Conservation (phyloP, 1,140 invertebrate genomes). For the Pinna nobilis region DNA sequence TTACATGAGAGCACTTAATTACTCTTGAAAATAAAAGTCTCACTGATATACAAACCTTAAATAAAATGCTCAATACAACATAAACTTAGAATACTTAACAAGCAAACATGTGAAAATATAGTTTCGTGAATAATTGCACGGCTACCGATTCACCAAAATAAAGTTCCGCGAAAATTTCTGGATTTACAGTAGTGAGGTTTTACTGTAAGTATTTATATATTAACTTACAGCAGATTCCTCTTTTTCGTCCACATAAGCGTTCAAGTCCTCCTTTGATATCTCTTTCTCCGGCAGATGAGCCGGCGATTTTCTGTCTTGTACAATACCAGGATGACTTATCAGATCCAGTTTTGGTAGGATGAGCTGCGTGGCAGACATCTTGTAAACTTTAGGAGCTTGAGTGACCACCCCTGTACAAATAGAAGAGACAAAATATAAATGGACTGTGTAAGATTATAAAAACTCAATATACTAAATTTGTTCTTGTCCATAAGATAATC, state of each 20-base stretch:
- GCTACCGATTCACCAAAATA: no score
- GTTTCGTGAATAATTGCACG: no score
- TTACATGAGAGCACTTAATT: no score
- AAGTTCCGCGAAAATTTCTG: no score
- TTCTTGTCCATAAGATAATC: background rate
- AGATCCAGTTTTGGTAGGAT: constrained; percentile 30
- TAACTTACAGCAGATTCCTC: background rate
- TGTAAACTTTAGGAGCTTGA: constrained; percentile 23
- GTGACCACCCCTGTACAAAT: constrained; percentile 30
- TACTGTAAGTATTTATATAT: constrained; percentile 1
- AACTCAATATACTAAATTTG: background rate
- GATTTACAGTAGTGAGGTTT: no score
- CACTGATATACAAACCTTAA: background rate
- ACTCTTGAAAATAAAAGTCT: background rate
- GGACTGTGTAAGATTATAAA: background rate
- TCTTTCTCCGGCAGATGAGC: constrained; percentile 5
- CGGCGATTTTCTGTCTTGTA: background rate
- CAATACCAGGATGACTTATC: constrained; percentile 23
- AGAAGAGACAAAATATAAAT: background rate
- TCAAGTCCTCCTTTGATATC: background rate
- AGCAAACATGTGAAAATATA: no score
- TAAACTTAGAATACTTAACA: no score
- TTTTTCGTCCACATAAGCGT: background rate
- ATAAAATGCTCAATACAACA: no score
- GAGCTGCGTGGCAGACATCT: constrained; percentile 32